Conservation (phyloP, 2,888 invertebrate species). For the Caenorhabditis sp. region DNA sequence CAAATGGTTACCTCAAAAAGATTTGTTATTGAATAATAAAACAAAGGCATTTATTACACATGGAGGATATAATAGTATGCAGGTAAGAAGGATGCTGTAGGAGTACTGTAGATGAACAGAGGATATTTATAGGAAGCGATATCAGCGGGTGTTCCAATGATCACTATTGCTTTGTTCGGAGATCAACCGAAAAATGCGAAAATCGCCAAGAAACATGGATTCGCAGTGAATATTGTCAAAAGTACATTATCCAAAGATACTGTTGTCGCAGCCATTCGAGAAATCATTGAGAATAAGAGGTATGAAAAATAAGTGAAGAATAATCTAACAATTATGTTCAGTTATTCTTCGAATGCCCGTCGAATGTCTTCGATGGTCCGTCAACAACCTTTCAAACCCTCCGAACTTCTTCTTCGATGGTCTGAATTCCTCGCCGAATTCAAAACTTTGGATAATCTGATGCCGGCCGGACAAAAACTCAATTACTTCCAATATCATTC, state of each 20-base stretch:
- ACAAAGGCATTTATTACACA: slow-evolving; percentile 80
- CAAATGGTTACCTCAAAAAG: slow-evolving; percentile 61
- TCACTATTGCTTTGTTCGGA: slow-evolving; percentile 55
- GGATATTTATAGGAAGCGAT: slow-evolving; percentile 45
- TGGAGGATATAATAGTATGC: slow-evolving; percentile 80
- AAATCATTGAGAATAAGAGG: slow-evolving; percentile 21
- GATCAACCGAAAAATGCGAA: slow-evolving; percentile 56
- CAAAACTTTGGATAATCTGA: slow-evolving; percentile 49
- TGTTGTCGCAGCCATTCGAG: slow-evolving; percentile 17
- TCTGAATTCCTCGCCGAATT: slow-evolving; percentile 59
- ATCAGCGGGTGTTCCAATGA: slow-evolving; percentile 50
- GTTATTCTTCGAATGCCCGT: slow-evolving; percentile 41
- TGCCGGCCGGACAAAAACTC: slow-evolving; percentile 50
- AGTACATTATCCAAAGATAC: slow-evolving; percentile 31
- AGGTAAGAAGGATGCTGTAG: slow-evolving; percentile 71
- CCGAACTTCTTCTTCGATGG: slow-evolving; percentile 53
- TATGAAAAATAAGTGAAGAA: too few species aligned
- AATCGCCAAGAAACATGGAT: slow-evolving; percentile 53
- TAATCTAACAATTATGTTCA: too few species aligned
- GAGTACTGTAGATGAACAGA: not conserved
- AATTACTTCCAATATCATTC: slow-evolving; percentile 56
- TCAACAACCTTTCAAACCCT: slow-evolving; percentile 52
- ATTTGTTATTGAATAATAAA: slow-evolving; percentile 76
- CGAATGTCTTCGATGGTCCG: slow-evolving; percentile 53
- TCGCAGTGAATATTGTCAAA: slow-evolving; percentile 36